A percentile compares a stretch with the other conserved stretches of the same genome.
Evolutionary conservation across 2,113 vertebrate species (phyloP).

Genomic region (Gymnobelideus leadbeateri): DNA sequence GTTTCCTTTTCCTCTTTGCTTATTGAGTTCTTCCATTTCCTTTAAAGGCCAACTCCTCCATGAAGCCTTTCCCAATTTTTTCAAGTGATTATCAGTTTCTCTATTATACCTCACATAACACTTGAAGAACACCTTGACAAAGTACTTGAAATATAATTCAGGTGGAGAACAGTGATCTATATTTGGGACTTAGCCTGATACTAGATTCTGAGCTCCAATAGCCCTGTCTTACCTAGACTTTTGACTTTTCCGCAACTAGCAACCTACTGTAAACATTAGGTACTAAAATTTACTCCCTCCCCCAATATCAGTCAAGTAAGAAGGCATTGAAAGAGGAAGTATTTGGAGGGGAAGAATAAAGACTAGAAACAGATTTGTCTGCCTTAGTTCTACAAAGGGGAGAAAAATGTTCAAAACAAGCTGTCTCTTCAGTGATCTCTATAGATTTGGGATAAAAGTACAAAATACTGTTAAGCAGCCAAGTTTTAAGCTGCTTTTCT

Average conservation of each 20-base stretch:
- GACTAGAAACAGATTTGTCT: neutral
- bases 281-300: neutral
- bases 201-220: neutral
- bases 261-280: neutral
- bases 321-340: neutral
- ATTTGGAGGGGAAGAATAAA: neutral
- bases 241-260: neutral
- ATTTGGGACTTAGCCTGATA: neutral
- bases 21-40: neutral
- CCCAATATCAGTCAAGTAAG: neutral
- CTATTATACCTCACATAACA: neutral
- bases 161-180: neutral
- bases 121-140: neutral
- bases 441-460: neutral
- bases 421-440: neutral
- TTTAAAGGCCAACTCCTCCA: neutral
- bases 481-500: fast-evolving
- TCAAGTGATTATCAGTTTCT: neutral
- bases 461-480: neutral
- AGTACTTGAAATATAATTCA: neutral
- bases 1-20: neutral
- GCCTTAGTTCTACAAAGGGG: neutral
- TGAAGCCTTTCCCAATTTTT: neutral
- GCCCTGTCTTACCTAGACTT: neutral
- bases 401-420: neutral